Evolutionary conservation across 2,797 vertebrate species (phyloP).

Genomic region (Hyperoplus immaculatus): DNA sequence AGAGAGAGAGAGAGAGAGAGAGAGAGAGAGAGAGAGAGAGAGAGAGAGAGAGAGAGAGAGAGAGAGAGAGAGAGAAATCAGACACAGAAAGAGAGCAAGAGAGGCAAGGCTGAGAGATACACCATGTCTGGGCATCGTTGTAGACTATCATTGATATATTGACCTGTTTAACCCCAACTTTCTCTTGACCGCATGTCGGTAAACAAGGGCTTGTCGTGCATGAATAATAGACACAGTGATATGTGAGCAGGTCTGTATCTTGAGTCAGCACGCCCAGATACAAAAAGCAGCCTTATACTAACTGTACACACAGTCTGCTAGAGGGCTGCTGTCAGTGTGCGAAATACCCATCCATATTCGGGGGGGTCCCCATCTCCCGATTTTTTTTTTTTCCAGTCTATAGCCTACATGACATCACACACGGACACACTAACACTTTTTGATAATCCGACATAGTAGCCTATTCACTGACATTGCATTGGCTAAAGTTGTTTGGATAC

Average conservation of each 20-base stretch:
- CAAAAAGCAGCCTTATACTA: background rate
- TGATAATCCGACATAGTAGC: no score
- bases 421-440: no score
- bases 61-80: background rate
- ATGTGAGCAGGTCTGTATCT: conserved; percentile 5
- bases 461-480: no score
- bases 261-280: background rate
- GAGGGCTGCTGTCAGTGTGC: background rate
- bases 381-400: no score
- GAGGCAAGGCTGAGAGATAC: background rate
- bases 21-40: no score
- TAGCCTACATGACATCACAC: no score
- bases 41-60: no score
- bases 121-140: conserved; percentile 1
- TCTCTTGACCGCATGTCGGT: conserved; percentile 1
- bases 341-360: no score
- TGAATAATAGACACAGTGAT: conserved; percentile 22
- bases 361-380: no score
- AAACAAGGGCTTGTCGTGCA: conserved; percentile 17
- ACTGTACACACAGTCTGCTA: no score
- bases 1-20: no score
- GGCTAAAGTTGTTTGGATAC: no score
- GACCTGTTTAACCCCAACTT: conserved; percentile 36
- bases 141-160: conserved; percentile 8
- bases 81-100: background rate